Evolutionary conservation across 2,113 vertebrate species (phyloP).

Genomic region (Nansenia antarctica): DNA sequence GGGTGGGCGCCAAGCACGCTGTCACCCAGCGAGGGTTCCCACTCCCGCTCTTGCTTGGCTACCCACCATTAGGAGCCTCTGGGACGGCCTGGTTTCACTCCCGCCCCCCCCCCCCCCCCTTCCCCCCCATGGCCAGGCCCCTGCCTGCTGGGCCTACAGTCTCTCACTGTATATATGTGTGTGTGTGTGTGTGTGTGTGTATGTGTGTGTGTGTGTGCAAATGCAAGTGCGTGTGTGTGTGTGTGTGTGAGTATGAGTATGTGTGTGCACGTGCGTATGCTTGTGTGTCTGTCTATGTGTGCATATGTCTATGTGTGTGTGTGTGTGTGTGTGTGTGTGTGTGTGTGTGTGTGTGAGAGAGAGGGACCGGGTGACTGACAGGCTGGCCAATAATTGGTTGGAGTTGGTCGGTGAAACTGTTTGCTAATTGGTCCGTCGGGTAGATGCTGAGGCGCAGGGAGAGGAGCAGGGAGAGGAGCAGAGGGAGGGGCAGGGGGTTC

Average conservation of each 20-base stretch:
- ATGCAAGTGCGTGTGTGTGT: no score
- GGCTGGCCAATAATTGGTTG: conserved; percentile 42
- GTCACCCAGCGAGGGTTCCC: conserved; percentile 22
- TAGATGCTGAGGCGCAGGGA: conserved; percentile 13
- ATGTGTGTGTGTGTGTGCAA: conserved; percentile 30
- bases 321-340: conserved; percentile 28
- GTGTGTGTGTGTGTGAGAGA: conserved; percentile 33
- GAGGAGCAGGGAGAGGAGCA: neutral
- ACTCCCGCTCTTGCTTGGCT: conserved; percentile 30
- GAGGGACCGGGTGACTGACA: conserved; percentile 40
- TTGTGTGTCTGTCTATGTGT: conserved; percentile 36
- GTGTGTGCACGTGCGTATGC: conserved; percentile 32
- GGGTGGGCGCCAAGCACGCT: conserved; percentile 25
- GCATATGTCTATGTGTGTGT: no score
- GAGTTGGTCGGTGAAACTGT: conserved; percentile 36
- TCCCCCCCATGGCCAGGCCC: conserved; percentile 2
- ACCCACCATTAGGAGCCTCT: conserved; percentile 11
- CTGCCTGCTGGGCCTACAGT: conserved; percentile 28
- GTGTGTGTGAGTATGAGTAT: conserved; percentile 30
- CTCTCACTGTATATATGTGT: neutral
- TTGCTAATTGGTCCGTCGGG: conserved; percentile 52
- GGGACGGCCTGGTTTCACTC: conserved; percentile 13
- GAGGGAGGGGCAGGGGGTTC: neutral
- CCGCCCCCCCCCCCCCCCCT: neutral
- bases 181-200: conserved; percentile 37